Conservation (phyloP, 2,797 vertebrate genomes). For the Hypotaenidia okinawae region DNA sequence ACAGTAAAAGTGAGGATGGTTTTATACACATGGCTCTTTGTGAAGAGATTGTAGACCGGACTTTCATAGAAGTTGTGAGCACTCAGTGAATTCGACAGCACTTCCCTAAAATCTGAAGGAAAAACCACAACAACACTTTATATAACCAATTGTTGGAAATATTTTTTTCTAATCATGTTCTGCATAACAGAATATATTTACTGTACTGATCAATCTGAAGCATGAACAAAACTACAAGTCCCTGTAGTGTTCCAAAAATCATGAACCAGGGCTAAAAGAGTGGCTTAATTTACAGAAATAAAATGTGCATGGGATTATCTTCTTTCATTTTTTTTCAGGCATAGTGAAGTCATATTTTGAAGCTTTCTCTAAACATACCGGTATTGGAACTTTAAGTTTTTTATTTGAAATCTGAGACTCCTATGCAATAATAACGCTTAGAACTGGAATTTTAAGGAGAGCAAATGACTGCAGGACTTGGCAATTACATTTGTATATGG, state of each 20-base stretch:
- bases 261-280: neutral
- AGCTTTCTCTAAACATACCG: neutral
- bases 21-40: neutral
- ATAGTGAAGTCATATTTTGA: neutral
- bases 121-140: neutral
- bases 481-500: neutral
- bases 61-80: neutral
- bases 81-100: neutral
- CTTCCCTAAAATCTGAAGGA: neutral
- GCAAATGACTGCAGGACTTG: neutral
- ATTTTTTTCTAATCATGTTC: neutral
- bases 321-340: neutral
- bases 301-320: neutral
- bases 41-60: neutral
- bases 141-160: neutral
- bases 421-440: neutral
- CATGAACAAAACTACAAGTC: neutral
- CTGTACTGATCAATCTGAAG: neutral
- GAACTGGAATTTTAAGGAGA: neutral
- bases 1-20: neutral
- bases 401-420: neutral
- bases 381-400: neutral
- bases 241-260: neutral
- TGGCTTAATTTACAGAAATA: neutral
- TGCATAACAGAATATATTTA: neutral